A percentile compares a stretch with the other conserved stretches of the same genome.
phyloP scores from a whole-genome alignment of 1,140 invertebrate genomes.

The Drosophila parabipectinata region DNA sequence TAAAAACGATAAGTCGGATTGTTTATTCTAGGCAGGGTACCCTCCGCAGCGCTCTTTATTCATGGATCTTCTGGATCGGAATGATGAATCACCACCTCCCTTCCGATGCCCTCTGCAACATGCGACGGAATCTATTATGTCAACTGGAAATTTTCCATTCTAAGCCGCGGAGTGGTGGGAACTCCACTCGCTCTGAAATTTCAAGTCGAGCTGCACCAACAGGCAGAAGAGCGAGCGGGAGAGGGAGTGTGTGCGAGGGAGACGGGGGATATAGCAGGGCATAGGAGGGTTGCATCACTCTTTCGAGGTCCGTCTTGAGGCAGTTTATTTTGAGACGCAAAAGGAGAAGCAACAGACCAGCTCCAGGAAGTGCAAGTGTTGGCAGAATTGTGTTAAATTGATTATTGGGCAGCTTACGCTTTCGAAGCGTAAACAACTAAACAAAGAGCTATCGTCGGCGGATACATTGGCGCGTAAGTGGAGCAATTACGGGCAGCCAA shows the following conservation, averaged over 20 bases:
- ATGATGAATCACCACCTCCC: neutral
- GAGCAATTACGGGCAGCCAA: constrained; percentile 26
- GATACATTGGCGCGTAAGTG: constrained; percentile 26
- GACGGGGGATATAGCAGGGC: neutral
- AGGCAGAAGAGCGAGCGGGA: constrained; percentile 2
- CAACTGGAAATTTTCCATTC: constrained; percentile 43
- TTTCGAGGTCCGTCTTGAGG: neutral
- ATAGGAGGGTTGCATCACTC: neutral
- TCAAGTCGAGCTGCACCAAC: constrained; percentile 8
- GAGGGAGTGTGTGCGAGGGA: neutral
- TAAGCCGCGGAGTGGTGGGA: constrained; percentile 12
- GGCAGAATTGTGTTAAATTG: constrained; percentile 12
- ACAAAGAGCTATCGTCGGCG: constrained; percentile 14
- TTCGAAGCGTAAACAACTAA: constrained; percentile 12
- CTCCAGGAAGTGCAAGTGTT: constrained; percentile 27
- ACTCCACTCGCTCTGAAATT: constrained; percentile 5
- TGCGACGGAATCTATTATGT: neutral
- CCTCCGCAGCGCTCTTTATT: no score
- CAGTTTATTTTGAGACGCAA: constrained; percentile 3
- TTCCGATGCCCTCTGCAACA: neutral
- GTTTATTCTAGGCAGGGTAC: no score
- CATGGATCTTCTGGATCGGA: neutral
- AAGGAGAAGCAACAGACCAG: constrained; percentile 9
- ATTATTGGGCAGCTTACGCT: constrained; percentile 7
- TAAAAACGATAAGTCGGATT: no score